Percentiles rank a stretch among this genome's conserved stretches.
Conservation (phyloP, 2,113 vertebrate genomes). For the Hepsetus odoe region DNA sequence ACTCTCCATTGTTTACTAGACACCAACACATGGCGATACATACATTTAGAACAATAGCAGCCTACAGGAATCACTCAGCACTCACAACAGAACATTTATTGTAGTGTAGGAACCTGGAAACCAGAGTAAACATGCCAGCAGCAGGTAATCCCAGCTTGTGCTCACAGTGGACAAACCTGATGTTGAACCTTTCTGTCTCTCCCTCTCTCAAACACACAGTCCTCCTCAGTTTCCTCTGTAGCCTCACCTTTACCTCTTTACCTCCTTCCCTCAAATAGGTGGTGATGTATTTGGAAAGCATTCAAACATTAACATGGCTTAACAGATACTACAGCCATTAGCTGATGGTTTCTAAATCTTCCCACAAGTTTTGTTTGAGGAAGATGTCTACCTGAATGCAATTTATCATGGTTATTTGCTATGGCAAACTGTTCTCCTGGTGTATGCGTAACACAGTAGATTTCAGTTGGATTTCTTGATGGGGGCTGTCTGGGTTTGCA, state of each 20-base stretch:
- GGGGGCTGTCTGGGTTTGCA: background rate
- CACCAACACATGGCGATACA: background rate
- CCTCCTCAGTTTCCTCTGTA: background rate
- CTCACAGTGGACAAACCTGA: background rate
- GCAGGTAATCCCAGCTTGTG: conserved; percentile 13
- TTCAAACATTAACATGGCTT: background rate
- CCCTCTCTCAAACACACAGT: too few relatives aligned
- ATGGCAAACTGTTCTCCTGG: background rate
- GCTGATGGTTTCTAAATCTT: background rate
- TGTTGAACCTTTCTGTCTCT: background rate
- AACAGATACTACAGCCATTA: background rate
- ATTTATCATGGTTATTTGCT: background rate
- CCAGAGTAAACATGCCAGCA: conserved; percentile 21
- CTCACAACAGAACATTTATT: background rate
- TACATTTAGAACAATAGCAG: background rate
- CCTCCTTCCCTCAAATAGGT: background rate
- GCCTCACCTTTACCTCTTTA: background rate
- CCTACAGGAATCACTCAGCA: conserved; percentile 11
- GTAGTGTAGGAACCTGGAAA: conserved; percentile 30
- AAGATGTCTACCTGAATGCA: background rate
- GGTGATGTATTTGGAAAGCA: background rate
- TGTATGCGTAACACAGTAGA: background rate
- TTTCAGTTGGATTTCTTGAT: background rate
- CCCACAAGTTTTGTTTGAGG: background rate
- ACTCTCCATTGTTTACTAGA: background rate